Conservation (phyloP, 1,140 invertebrate species). For the Brachionus angularis region DNA sequence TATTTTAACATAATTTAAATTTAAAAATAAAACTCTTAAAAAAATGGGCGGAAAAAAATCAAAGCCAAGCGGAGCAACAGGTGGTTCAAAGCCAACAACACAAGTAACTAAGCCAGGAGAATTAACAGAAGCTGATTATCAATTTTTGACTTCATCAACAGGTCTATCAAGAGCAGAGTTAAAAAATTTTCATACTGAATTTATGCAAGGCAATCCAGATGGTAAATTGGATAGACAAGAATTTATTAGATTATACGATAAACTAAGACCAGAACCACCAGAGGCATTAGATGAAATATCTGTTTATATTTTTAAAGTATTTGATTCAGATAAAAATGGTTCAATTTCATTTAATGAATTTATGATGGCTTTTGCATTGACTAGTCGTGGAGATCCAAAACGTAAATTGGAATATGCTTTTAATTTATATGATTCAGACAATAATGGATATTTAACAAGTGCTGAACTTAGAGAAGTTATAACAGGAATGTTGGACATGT, state of each 20-base stretch:
- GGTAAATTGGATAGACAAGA: slow-evolving; percentile 8
- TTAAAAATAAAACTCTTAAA: not conserved
- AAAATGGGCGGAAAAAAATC: not conserved
- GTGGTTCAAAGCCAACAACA: not conserved
- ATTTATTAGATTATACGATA: slow-evolving; percentile 4
- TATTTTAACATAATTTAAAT: no score
- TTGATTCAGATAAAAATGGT: slow-evolving; percentile 40
- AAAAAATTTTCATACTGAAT: not conserved
- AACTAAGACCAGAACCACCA: slow-evolving; percentile 18
- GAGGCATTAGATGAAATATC: slow-evolving; percentile 30
- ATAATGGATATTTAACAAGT: not conserved
- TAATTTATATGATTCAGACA: slow-evolving; percentile 28
- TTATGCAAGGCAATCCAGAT: not conserved
- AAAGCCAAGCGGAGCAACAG: not conserved
- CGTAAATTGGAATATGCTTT: slow-evolving; percentile 34
- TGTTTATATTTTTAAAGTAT: slow-evolving; percentile 28
- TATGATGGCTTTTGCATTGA: slow-evolving; percentile 10
- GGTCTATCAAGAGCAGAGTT: slow-evolving; percentile 19
- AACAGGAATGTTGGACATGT: slow-evolving; percentile 4
- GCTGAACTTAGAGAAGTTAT: slow-evolving; percentile 23
- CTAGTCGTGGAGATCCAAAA: slow-evolving; percentile 22
- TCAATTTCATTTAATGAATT: slow-evolving; percentile 1
- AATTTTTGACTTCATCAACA: slow-evolving; percentile 12
- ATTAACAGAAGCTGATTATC: not conserved
- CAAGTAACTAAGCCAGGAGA: not conserved